Conservation (phyloP, 2,888 invertebrate genomes). For the Seira ritae region DNA sequence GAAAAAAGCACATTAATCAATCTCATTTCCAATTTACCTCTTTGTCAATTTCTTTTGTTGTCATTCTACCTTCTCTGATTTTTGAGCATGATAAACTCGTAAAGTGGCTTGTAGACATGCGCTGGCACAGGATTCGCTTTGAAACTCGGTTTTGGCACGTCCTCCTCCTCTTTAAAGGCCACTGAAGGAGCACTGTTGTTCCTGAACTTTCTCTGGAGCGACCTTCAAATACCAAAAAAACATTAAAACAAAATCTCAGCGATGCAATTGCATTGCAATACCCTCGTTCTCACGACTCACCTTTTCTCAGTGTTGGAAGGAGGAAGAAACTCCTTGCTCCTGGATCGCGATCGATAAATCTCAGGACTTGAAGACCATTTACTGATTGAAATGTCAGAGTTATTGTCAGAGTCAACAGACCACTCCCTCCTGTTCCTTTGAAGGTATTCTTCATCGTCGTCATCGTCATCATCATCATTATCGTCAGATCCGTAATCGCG, state of each 20-base stretch:
- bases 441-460: slow-evolving; percentile 27
- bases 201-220: slow-evolving; percentile 63
- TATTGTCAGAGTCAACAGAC: slow-evolving; percentile 28
- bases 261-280: not conserved
- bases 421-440: slow-evolving; percentile 4
- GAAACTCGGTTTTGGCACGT: slow-evolving; percentile 39
- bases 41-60: not conserved
- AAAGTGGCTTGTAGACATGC: slow-evolving; percentile 71
- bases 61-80: slow-evolving; percentile 69
- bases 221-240: slow-evolving; percentile 37
- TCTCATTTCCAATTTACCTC: not conserved
- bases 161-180: slow-evolving; percentile 56
- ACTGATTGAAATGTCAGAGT: slow-evolving; percentile 53
- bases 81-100: slow-evolving; percentile 71
- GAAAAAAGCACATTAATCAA: not conserved
- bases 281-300: slow-evolving; percentile 32
- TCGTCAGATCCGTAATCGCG: slow-evolving; percentile 28
- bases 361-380: slow-evolving; percentile 72
- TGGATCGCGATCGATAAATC: slow-evolving; percentile 44
- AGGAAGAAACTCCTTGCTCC: slow-evolving; percentile 65
- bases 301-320: slow-evolving; percentile 69
- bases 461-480: slow-evolving; percentile 40
- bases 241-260: not conserved
- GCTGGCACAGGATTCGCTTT: slow-evolving; percentile 71
- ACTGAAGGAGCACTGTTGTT: slow-evolving; percentile 70